These are phyloP conservation scores for Strix uralensis DNA, from an alignment of 2,113 vertebrate genomes.

Conservation along the genomic window DNA sequence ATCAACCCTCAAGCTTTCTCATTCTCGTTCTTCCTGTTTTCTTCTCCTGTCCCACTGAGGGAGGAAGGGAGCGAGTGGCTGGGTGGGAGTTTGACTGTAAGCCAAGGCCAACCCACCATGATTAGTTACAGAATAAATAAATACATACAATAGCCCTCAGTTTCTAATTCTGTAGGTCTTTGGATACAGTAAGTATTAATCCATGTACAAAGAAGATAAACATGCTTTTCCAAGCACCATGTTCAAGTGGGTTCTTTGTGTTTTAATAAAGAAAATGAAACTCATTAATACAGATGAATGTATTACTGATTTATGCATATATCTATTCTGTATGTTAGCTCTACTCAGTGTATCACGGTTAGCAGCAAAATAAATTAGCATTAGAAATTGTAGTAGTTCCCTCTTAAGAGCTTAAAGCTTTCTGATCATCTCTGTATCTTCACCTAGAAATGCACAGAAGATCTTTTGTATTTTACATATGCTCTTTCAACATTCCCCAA, in stretches of 20 bases:
- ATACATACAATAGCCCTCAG: neutral
- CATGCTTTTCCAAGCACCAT: neutral
- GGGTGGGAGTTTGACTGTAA: neutral
- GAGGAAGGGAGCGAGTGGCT: neutral
- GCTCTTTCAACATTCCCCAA: neutral
- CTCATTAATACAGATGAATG: neutral
- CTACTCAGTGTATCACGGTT: conserved; percentile 2
- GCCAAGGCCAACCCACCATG: neutral
- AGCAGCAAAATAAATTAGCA: conserved; percentile 44
- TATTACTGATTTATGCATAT: conserved; percentile 40
- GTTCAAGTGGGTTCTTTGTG: neutral
- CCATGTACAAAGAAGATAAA: neutral
- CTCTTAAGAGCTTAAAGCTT: neutral
- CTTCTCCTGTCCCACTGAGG: neutral
- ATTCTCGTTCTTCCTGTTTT: neutral
- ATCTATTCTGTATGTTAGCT: neutral
- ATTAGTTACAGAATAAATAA: neutral
- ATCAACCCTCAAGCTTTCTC: neutral
- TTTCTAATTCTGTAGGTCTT: neutral
- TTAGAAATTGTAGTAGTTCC: conserved; percentile 34
- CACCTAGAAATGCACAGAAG: neutral
- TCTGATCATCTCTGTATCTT: neutral
- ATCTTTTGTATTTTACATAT: neutral
- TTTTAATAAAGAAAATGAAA: conserved; percentile 37
- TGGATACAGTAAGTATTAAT: neutral